Percentiles rank a stretch among this genome's conserved stretches.
Conservation (phyloP, 2,888 invertebrate genomes). For the Drosophila yooni region DNA sequence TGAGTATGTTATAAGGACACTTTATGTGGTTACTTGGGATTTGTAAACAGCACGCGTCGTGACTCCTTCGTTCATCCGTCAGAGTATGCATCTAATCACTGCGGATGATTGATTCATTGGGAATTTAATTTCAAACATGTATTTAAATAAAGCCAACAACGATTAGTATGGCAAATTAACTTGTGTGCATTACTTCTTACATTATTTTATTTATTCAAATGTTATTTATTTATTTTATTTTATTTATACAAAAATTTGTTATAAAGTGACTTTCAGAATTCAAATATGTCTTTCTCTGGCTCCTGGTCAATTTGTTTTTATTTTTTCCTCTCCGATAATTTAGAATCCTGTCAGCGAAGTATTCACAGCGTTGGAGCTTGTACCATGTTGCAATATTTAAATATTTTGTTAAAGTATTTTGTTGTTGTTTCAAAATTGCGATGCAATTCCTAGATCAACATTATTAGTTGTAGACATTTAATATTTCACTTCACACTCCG, state of each 20-base stretch:
- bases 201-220: background rate
- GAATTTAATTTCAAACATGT: background rate
- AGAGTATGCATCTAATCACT: slow-evolving; percentile 41
- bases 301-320: background rate
- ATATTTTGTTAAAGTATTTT: background rate
- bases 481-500: background rate
- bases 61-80: background rate
- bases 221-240: background rate
- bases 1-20: slow-evolving; percentile 55
- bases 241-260: background rate
- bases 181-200: background rate
- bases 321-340: background rate
- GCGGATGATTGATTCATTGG: slow-evolving; percentile 28
- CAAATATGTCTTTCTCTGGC: background rate
- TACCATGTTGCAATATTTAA: background rate
- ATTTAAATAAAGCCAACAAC: background rate
- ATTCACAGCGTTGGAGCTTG: background rate
- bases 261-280: background rate
- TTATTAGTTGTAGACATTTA: background rate
- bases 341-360: background rate
- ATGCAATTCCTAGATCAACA: no score
- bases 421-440: background rate
- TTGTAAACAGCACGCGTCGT: slow-evolving; percentile 36
- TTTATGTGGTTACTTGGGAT: slow-evolving; percentile 36
- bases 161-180: background rate